These are phyloP conservation scores for Macquaria ambigua DNA, from an alignment of 2,113 vertebrate genomes.

Conservation along the genomic window DNA sequence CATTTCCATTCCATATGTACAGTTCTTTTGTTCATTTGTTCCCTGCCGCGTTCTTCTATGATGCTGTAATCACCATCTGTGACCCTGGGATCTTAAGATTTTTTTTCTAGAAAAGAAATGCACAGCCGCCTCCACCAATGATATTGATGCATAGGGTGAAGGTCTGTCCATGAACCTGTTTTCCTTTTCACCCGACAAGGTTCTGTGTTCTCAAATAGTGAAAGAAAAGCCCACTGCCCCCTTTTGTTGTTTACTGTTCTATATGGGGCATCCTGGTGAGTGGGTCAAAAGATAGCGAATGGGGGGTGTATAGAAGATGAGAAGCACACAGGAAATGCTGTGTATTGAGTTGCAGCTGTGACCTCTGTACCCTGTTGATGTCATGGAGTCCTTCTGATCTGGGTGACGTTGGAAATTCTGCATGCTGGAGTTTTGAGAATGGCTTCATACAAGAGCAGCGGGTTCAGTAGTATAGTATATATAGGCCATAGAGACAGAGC, in stretches of 20 bases:
- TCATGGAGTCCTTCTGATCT: conserved; percentile 45
- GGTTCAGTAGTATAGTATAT: not conserved
- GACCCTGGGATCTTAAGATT: not conserved
- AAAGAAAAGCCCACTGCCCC: conserved; percentile 1
- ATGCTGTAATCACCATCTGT: not conserved
- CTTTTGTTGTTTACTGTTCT: conserved; percentile 20
- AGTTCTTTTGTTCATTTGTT: not conserved
- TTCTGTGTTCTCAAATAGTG: not conserved
- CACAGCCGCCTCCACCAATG: not conserved
- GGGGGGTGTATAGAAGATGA: conserved; percentile 12
- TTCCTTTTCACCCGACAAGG: not conserved
- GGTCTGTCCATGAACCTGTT: not conserved
- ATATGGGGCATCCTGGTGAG: not conserved
- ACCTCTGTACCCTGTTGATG: conserved; percentile 49
- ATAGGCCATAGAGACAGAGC: not conserved
- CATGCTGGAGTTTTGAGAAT: conserved; percentile 1
- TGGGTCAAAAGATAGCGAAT: conserved; percentile 5
- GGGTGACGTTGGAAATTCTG: conserved; percentile 52
- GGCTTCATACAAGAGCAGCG: not conserved
- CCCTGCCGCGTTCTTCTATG: too few relatives aligned
- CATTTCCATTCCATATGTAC: too few relatives aligned
- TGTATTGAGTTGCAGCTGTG: conserved; percentile 65
- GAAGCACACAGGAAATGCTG: conserved; percentile 34
- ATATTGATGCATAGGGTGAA: not conserved
- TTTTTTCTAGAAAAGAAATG: not conserved